phyloP scores from a whole-genome alignment of 1,140 invertebrate genomes.

The Leptoteleia sp. region DNA sequence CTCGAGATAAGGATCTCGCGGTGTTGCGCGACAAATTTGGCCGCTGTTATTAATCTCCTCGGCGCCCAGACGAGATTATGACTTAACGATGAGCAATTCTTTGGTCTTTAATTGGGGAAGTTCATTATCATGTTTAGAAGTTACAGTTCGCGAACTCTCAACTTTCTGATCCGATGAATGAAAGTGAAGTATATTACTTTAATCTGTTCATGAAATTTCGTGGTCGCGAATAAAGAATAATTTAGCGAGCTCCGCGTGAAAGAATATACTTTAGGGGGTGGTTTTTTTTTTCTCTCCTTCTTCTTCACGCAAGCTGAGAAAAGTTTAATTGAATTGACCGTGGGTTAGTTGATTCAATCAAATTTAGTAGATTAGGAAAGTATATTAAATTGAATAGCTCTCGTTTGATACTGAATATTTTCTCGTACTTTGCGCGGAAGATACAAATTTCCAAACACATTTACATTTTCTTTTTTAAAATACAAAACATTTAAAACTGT shows the following conservation, averaged over 20 bases:
- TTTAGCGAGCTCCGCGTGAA: neutral
- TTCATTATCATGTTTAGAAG: conserved; percentile 36
- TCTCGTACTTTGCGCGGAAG: too few relatives aligned
- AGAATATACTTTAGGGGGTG: neutral
- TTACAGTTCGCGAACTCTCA: conserved; percentile 22
- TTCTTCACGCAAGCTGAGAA: too few relatives aligned
- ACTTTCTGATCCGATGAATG: conserved; percentile 14
- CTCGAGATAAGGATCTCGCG: conserved; percentile 16
- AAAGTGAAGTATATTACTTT: conserved; percentile 7
- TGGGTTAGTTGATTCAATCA: too few relatives aligned
- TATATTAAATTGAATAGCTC: too few relatives aligned
- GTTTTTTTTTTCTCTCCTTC: too few relatives aligned
- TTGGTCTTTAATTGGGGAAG: conserved; percentile 23
- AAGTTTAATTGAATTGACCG: too few relatives aligned
- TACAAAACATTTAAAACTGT: too few relatives aligned
- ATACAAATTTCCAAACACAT: too few relatives aligned
- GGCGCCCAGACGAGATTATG: conserved; percentile 22
- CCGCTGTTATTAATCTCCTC: conserved; percentile 31
- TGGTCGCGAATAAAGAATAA: neutral
- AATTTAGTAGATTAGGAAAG: too few relatives aligned
- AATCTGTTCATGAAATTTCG: conserved; percentile 3
- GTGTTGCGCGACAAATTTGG: conserved; percentile 44
- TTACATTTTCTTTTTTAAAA: too few relatives aligned
- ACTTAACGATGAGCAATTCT: conserved; percentile 22
- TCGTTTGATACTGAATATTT: too few relatives aligned